Evolutionary conservation across 2,888 invertebrate species (phyloP), one percentile per base, ranked within the genome.

Genomic region (Euproctis similis): DNA sequence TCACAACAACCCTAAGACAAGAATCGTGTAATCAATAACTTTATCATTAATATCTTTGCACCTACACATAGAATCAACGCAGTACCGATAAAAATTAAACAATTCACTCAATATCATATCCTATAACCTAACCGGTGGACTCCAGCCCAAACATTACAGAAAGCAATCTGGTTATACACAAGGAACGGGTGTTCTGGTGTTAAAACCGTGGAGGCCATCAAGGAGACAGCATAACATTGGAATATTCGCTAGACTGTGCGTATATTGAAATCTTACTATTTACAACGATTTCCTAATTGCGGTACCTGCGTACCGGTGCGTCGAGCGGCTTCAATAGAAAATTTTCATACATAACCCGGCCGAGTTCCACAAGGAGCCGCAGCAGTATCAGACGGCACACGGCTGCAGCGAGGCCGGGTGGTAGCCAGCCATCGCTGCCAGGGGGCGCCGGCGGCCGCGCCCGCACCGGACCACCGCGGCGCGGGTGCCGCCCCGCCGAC

Each of bases 211-310:
- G 66, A 59, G 63, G 63, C 68, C 72, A 72, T 70, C 68, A 62
- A 73, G n/a, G n/a, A n/a, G 74, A 77, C 70, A 65, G 70, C 75
- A 72, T 80, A 78, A 70, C 69, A 72, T 71, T 72, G 62, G 69
- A 75, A 77, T 80, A 81, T 68, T 68, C 77, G 74, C 81, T 84
- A 82, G 65, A 81, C 78, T 84, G 84, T 84, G 84, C 84, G 84
- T 81, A 76, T 81, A 77, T 78, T 78, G 76, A 77, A 50, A 73
- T 76, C 65, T 62, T 69, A 61, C 55, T 82, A 82, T 82, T 58
- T 82, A 82, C 81, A 81, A 68, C 64, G 4, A 68, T 67, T 57
- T 56, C 57, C 56, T 69, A 67, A 54, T 55, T 45, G 56, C 57
- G 59, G 56, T 59, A 60, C 53, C 53, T 59, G 44, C 38, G 55